Evolutionary conservation across 1,140 invertebrate genomes (phyloP), one percentile per base, ranked within the genome.

Genomic region (Lineus longissimus): DNA sequence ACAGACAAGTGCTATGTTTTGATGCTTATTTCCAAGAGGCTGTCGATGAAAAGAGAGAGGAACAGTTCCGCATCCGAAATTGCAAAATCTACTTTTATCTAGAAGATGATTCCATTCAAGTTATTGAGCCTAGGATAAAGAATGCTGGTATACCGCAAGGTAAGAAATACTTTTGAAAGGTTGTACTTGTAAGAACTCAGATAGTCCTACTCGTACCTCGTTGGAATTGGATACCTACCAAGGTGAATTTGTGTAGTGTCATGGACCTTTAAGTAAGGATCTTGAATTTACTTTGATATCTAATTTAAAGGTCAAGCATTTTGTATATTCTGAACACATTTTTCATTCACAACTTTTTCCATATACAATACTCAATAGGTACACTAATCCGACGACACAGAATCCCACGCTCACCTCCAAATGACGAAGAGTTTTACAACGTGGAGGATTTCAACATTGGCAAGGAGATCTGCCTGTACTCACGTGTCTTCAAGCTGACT

Each of bases 401-500:
- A 77, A 89, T 94, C 63, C 86, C 87, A 13, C 83, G 88, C 47
- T 87, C 89, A 13, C 80, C 86, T 68, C 86, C 86, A 25, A 81
- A 85, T 63, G 85, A 88, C 70, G 87, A 88, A 65, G 81, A 87
- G 58, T 93, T 87, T 74, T 91, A 88, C 74, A 90, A 90, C 15
- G 74, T 78, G 31, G 81, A 83, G 62, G 81, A 83, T 61, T 82
- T 83, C 56, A 82, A 83, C 66, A 84, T 95, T 57, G 91, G 90
- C 15, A 85, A 85, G 57, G 87, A 91, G 76, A 84, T 91, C 0
- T 87, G 87, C 59, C 85, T 93, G 64, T 91, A 87, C 76, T 90
- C 90, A 0, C 87, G 88, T 81, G 84, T 87, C 23, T 92, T 92
- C 75, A 89, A 89, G 80, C 90, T 96, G 30, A 87, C 88, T 0